Evolutionary conservation across 1,140 invertebrate species (phyloP), one percentile per base, ranked within the genome.

Genomic region (Dendroctonus ponderosae): DNA sequence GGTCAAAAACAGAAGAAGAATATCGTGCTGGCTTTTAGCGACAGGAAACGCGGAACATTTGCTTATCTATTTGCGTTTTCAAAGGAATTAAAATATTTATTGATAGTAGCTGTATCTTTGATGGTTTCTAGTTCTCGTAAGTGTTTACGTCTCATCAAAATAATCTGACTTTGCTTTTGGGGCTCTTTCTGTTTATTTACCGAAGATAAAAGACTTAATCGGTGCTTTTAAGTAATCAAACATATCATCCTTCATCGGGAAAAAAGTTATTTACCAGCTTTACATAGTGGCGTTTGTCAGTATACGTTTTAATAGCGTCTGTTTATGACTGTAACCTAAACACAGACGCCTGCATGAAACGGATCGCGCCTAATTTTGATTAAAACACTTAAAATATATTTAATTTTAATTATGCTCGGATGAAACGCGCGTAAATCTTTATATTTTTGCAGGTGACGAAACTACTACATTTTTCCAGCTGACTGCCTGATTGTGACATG

Each of bases 61-160:
- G 72, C 71, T 74, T 72, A 71, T 74, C 71, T 72, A 70, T 71
- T 74, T 74, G 67, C 67, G 65, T 68, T 72, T 70, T 72, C 71
- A 72, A 74, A 74, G 66, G 73, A 67, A 71, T 72, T 74, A 72
- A 74, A 74, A 73, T 74, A 74, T 74, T 74, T 74, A 74, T 74
- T 74, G 73, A 71, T 74, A 74, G 73, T 74, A 74, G 70, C 66
- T 61, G 66, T 63, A 70, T 74, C 73, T 74, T 74, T 74, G 71
- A 73, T 71, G 70, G 70, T 71, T 74, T 71, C 70, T 73, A 71
- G 70, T 73, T 72, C 70, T 70, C 57, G 62, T 71, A 74, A 72
- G 73, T 74, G 73, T 73, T 72, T 74, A 74, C 68, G 69, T 64
- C 68, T 63, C 67, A 64, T 70, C 70, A 73, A 74, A 74, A 74